phyloP scores from a whole-genome alignment of 2,888 invertebrate species.

The Palloptera scutellata region DNA sequence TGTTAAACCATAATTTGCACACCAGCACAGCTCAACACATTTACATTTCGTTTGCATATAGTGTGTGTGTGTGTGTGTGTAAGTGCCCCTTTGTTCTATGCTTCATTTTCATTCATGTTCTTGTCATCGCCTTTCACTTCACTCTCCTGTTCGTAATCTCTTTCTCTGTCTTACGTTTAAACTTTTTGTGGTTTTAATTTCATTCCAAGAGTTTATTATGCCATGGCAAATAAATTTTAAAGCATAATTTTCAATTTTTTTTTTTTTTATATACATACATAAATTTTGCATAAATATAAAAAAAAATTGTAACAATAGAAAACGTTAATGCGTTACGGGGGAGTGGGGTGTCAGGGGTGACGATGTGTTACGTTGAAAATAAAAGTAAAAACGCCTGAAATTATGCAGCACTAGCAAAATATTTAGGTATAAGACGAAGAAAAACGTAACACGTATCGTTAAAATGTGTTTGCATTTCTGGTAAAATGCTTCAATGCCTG shows the following conservation, averaged over 20 bases:
- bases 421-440: background rate
- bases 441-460: background rate
- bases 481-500: too few relatives aligned
- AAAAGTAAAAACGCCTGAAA: constrained; percentile 27
- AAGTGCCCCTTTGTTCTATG: constrained; percentile 32
- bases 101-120: constrained; percentile 7
- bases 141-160: background rate
- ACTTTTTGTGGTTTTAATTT: constrained; percentile 11
- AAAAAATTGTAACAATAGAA: too few relatives aligned
- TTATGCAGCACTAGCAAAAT: constrained; percentile 19
- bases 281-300: constrained; percentile 4
- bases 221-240: constrained; percentile 19
- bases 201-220: constrained; percentile 24
- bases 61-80: too few relatives aligned
- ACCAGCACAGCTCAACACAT: constrained; percentile 45
- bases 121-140: background rate
- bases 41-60: constrained; percentile 25
- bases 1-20: constrained; percentile 63
- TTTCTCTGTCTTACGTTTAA: background rate
- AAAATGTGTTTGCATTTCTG: too few relatives aligned
- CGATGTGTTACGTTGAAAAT: background rate
- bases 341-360: too few relatives aligned
- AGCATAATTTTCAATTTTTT: constrained; percentile 23
- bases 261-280: background rate
- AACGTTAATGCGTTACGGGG: too few relatives aligned